Percentiles rank a stretch among this genome's conserved stretches.
phyloP scores from a whole-genome alignment of 2,797 vertebrate genomes.

The Lithobates pipiens region DNA sequence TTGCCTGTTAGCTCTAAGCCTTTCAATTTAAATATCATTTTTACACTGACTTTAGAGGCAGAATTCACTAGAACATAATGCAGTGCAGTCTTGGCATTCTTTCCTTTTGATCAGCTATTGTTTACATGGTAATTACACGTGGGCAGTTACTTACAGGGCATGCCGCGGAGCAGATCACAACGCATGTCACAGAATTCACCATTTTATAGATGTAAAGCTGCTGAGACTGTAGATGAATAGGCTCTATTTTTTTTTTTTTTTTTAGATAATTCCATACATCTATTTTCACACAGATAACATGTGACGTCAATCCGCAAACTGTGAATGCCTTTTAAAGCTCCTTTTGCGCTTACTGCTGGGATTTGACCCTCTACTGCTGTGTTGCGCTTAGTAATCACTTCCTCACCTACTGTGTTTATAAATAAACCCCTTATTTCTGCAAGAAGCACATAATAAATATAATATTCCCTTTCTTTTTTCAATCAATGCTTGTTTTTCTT shows the following conservation, averaged over 20 bases:
- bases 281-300: conserved; percentile 31
- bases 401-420: conserved; percentile 48
- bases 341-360: conserved; percentile 46
- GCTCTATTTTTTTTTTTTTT: conserved; percentile 6
- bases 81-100: conserved; percentile 26
- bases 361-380: conserved; percentile 41
- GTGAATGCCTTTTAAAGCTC: conserved; percentile 42
- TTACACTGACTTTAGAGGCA: conserved; percentile 49
- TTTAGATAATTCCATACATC: too few relatives aligned
- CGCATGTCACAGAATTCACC: conserved; percentile 33
- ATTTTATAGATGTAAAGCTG: conserved; percentile 44
- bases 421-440: conserved; percentile 52
- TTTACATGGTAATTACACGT: conserved; percentile 57
- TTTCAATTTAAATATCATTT: conserved; percentile 58
- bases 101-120: conserved; percentile 38
- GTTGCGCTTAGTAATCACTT: conserved; percentile 30
- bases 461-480: conserved; percentile 26
- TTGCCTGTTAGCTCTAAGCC: conserved; percentile 50
- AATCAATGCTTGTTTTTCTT: background rate
- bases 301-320: conserved; percentile 51
- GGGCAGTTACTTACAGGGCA: conserved; percentile 51
- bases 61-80: conserved; percentile 41
- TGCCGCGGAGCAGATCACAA: conserved; percentile 42
- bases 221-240: conserved; percentile 28
- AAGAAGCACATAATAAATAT: conserved; percentile 36